A percentile compares a stretch with the other conserved stretches of the same genome.
These are phyloP conservation scores for Sorex araneus DNA, from an alignment of 2,113 vertebrate genomes.

Conservation along the genomic window DNA sequence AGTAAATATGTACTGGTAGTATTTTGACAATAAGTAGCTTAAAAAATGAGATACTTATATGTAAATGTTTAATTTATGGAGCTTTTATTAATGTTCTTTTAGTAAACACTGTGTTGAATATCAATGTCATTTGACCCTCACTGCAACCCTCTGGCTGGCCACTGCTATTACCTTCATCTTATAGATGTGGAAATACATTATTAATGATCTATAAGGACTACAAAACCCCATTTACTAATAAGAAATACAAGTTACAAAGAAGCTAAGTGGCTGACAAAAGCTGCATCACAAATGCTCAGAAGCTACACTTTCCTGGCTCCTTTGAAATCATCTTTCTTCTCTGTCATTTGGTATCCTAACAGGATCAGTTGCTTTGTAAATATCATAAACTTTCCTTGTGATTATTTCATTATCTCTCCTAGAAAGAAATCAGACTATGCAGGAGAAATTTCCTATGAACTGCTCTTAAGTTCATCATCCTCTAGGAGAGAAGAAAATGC, in stretches of 20 bases:
- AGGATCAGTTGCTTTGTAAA: neutral
- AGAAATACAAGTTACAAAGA: neutral
- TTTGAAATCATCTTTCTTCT: neutral
- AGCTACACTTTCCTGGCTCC: neutral
- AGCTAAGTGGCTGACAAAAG: neutral
- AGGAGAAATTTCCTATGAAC: slow-evolving; percentile 33
- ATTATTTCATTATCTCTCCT: slow-evolving; percentile 7
- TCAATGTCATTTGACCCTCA: neutral
- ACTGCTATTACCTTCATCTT: neutral
- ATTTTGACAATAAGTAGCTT: neutral
- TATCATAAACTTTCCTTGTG: slow-evolving; percentile 16
- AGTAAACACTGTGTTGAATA: neutral
- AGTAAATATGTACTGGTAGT: neutral
- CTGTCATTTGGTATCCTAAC: neutral
- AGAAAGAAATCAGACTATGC: neutral
- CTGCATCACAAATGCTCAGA: neutral
- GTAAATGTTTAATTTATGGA: slow-evolving; percentile 34
- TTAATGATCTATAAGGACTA: neutral
- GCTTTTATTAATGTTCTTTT: neutral
- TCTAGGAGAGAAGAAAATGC: neutral
- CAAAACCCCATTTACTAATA: slow-evolving; percentile 17
- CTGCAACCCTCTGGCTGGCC: neutral
- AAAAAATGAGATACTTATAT: slow-evolving; percentile 19
- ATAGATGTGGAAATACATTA: neutral
- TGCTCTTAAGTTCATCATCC: neutral